Conservation (phyloP, 2,888 invertebrate species). For the Chloroclystis v-ata region DNA sequence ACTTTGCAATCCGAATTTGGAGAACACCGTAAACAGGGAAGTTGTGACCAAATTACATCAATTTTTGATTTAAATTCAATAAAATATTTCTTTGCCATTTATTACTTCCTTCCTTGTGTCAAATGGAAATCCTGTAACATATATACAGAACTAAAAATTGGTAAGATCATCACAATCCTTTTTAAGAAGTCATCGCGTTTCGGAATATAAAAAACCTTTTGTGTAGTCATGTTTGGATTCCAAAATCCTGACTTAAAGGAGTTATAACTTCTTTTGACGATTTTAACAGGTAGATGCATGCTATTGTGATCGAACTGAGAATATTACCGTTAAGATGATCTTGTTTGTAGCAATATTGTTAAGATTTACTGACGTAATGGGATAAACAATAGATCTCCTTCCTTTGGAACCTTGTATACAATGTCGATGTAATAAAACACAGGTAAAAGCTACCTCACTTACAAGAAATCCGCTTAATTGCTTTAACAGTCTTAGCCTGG, state of each 20-base stretch:
- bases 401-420: slow-evolving; percentile 40
- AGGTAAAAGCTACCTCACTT: slow-evolving; percentile 72
- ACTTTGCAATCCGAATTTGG: slow-evolving; percentile 9
- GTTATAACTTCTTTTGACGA: slow-evolving; percentile 19
- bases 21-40: slow-evolving; percentile 11
- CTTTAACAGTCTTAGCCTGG: slow-evolving; percentile 43
- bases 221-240: slow-evolving; percentile 24
- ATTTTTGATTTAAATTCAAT: not conserved
- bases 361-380: slow-evolving; percentile 66
- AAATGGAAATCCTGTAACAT: too few species aligned
- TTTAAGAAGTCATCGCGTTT: slow-evolving; percentile 4
- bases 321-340: slow-evolving; percentile 68
- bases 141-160: not conserved
- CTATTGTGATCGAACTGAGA: slow-evolving; percentile 44
- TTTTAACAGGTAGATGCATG: slow-evolving; percentile 50
- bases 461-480: slow-evolving; percentile 59
- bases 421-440: slow-evolving; percentile 61
- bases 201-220: slow-evolving; percentile 22
- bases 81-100: not conserved
- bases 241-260: slow-evolving; percentile 26
- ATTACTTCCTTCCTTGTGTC: not conserved
- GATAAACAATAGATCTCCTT: slow-evolving; percentile 55
- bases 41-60: slow-evolving; percentile 8
- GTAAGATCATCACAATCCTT: slow-evolving; percentile 11
- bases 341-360: slow-evolving; percentile 52